Evolutionary conservation across 1,140 invertebrate species (phyloP).

Genomic region (Drosophila sturtevanti): DNA sequence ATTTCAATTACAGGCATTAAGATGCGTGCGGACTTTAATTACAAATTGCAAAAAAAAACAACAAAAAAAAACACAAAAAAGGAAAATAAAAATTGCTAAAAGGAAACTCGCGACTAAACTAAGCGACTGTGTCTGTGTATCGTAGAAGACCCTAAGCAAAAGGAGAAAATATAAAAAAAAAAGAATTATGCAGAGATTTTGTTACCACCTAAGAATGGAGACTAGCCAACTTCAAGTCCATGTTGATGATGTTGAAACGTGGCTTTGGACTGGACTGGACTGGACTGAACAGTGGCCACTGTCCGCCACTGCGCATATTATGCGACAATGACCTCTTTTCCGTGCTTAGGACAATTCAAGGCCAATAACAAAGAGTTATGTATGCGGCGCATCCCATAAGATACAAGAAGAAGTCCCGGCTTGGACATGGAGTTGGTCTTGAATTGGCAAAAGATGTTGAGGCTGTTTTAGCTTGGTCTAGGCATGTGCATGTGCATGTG

Average conservation of each 20-base stretch:
- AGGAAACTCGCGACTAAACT: not conserved
- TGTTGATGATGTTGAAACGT: too few species aligned
- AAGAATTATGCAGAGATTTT: slow-evolving; percentile 12
- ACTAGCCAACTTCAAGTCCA: slow-evolving; percentile 11
- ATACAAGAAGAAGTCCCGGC: slow-evolving; percentile 37
- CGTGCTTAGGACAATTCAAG: slow-evolving; percentile 65
- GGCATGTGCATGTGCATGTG: not conserved
- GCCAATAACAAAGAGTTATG: slow-evolving; percentile 67
- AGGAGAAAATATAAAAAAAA: not conserved
- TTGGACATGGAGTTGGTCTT: slow-evolving; percentile 18
- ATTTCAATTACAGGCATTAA: slow-evolving; percentile 61
- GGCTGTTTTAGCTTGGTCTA: slow-evolving; percentile 1
- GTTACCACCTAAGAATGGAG: not conserved
- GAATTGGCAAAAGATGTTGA: slow-evolving; percentile 9
- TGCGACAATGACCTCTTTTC: slow-evolving; percentile 67
- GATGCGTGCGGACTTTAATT: slow-evolving; percentile 59
- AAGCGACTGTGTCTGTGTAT: not conserved
- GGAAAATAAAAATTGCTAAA: not conserved
- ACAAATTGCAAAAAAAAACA: slow-evolving; percentile 42
- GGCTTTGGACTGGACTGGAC: not conserved
- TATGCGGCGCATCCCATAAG: slow-evolving; percentile 47
- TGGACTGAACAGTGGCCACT: slow-evolving; percentile 17
- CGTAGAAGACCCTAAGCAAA: not conserved
- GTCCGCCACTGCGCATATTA: slow-evolving; percentile 39
- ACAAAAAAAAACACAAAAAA: slow-evolving; percentile 7